phyloP scores from a whole-genome alignment of 2,797 vertebrate species.

The Ctenopoma kingsleyae region DNA sequence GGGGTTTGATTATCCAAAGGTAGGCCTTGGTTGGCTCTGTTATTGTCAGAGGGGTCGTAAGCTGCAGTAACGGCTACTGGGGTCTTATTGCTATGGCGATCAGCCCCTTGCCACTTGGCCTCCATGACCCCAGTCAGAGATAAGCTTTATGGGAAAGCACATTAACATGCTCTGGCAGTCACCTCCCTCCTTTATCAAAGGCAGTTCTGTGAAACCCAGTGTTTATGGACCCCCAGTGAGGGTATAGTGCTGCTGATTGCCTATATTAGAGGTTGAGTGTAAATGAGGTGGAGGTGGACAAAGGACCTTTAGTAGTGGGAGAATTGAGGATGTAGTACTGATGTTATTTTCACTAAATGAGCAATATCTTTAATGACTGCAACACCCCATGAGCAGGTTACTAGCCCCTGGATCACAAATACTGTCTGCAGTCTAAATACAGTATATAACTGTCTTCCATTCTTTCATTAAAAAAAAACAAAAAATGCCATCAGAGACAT shows the following conservation, averaged over 20 bases:
- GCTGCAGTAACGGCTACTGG: slow-evolving; percentile 75
- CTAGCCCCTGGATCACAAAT: slow-evolving; percentile 53
- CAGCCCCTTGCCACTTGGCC: slow-evolving; percentile 82
- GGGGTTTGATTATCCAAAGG: slow-evolving; percentile 78
- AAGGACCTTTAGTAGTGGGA: slow-evolving; percentile 58
- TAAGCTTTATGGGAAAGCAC: slow-evolving; percentile 85
- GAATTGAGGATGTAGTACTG: slow-evolving; percentile 44
- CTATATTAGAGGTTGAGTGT: slow-evolving; percentile 76
- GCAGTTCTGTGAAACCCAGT: slow-evolving; percentile 78
- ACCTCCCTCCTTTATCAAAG: slow-evolving; percentile 80
- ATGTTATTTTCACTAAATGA: slow-evolving; percentile 75
- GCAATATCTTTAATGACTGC: slow-evolving; percentile 81
- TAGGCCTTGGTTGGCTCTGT: slow-evolving; percentile 64
- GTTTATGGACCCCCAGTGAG: slow-evolving; percentile 89
- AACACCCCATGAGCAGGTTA: slow-evolving; percentile 62
- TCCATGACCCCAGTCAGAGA: slow-evolving; percentile 82
- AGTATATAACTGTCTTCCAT: slow-evolving; percentile 83
- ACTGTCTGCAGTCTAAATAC: slow-evolving; percentile 49
- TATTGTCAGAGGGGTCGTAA: slow-evolving; percentile 79
- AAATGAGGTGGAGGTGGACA: slow-evolving; percentile 77
- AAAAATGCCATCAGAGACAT: slow-evolving; percentile 70
- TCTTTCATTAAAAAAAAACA: no score
- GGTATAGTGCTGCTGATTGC: slow-evolving; percentile 74
- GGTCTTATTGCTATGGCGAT: slow-evolving; percentile 84
- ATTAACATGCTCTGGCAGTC: slow-evolving; percentile 82